phyloP scores from a whole-genome alignment of 2,113 vertebrate genomes.

The Motacilla alba region DNA sequence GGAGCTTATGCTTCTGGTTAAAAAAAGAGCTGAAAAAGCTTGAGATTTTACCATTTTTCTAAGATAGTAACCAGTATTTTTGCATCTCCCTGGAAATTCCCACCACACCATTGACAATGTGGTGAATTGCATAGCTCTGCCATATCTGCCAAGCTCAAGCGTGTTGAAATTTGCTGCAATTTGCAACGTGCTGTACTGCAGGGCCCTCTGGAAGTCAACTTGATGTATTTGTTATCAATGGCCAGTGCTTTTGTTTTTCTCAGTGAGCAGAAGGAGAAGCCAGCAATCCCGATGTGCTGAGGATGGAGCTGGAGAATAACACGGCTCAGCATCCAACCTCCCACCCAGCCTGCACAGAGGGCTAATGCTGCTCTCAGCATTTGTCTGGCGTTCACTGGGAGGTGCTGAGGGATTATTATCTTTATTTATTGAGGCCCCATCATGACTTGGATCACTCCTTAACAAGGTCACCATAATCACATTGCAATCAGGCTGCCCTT shows the following conservation, averaged over 20 bases:
- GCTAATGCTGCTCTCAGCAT: not conserved
- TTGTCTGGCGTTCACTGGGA: not conserved
- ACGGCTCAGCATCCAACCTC: accelerated
- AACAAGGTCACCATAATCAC: constrained; percentile 63
- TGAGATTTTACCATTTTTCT: constrained; percentile 1
- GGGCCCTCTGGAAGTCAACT: not conserved
- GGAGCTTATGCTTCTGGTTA: not conserved
- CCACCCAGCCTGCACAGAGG: not conserved
- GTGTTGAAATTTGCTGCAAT: not conserved
- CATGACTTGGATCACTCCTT: constrained; percentile 29
- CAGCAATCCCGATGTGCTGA: not conserved
- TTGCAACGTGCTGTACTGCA: not conserved
- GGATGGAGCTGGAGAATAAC: not conserved
- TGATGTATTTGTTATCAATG: constrained; percentile 13
- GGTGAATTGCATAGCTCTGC: not conserved
- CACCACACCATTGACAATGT: accelerated
- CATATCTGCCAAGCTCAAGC: not conserved
- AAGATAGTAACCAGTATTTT: not conserved
- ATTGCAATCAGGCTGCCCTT: constrained; percentile 54
- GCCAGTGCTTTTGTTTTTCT: not conserved
- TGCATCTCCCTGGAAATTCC: not conserved
- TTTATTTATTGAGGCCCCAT: constrained; percentile 39
- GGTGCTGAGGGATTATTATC: constrained; percentile 24
- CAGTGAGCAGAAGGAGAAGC: not conserved
- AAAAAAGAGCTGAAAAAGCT: not conserved